Evolutionary conservation across 2,113 vertebrate genomes (phyloP).

Genomic region (Potamarius usumacintae): DNA sequence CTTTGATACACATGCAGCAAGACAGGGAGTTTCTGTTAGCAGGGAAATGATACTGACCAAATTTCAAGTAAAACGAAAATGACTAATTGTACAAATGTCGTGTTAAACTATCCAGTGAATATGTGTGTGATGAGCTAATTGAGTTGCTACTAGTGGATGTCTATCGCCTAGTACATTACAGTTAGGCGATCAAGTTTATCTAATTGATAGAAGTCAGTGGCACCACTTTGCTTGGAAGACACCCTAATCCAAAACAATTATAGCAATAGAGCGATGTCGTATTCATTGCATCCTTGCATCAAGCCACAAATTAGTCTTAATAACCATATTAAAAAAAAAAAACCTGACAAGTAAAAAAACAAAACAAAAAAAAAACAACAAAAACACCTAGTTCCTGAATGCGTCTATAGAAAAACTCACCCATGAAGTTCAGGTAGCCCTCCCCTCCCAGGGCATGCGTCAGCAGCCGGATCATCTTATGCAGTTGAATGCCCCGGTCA

Average conservation of each 20-base stretch:
- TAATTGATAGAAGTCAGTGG: neutral
- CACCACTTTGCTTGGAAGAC: neutral
- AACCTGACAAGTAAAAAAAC: neutral
- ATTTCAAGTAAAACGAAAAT: neutral
- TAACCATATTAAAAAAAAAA: neutral
- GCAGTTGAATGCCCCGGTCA: conserved; percentile 95
- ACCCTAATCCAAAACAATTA: neutral
- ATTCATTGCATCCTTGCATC: neutral
- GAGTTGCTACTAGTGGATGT: neutral
- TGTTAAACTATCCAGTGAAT: neutral
- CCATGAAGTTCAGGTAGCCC: conserved; percentile 98
- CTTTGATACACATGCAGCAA: neutral
- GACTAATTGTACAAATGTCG: neutral
- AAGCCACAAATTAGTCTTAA: neutral
- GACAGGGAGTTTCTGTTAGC: neutral
- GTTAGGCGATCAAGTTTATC: neutral
- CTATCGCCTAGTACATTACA: neutral
- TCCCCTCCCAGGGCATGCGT: conserved; percentile 91
- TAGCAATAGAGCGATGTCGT: neutral
- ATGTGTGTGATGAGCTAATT: neutral
- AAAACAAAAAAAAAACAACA: neutral
- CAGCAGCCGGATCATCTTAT: conserved; percentile 98
- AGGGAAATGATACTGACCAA: neutral
- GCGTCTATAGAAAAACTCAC: conserved; percentile 73
- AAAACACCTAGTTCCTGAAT: neutral